Evolutionary conservation across 2,797 vertebrate species (phyloP).

Genomic region (Cynopterus sphinx): DNA sequence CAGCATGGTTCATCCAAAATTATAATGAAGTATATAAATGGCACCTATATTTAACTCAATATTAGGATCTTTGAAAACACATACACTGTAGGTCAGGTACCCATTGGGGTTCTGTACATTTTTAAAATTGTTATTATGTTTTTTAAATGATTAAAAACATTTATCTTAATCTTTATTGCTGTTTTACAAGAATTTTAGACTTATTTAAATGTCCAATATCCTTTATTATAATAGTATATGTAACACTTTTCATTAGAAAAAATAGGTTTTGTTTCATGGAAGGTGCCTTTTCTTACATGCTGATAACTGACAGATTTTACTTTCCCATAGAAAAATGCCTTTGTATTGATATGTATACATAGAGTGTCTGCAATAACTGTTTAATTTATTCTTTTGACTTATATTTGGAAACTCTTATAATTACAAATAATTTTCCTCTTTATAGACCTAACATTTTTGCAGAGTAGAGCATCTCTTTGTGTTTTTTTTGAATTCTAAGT

Average conservation of each 20-base stretch:
- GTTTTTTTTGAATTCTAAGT: constrained; percentile 7
- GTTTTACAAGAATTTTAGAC: neutral
- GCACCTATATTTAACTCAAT: neutral
- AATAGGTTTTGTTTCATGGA: neutral
- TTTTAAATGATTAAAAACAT: neutral
- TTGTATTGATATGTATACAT: neutral
- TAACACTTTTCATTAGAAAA: neutral
- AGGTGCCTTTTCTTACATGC: neutral
- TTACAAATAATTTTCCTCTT: neutral
- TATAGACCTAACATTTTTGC: neutral
- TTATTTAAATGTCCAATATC: neutral
- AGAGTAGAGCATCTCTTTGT: neutral
- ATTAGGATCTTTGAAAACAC: neutral
- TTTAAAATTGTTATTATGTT: neutral
- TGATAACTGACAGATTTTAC: neutral
- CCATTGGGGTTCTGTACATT: accelerated
- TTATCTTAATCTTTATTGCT: neutral
- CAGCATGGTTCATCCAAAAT: neutral
- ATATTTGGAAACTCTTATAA: neutral
- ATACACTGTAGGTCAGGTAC: neutral
- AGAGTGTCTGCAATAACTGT: neutral
- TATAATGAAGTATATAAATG: neutral
- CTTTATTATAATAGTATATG: neutral
- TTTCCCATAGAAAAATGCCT: neutral
- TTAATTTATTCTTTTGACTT: neutral